Evolutionary conservation across 2,888 invertebrate genomes (phyloP), one percentile per base, ranked within the genome.

Genomic region (Clitarchus hookeri): DNA sequence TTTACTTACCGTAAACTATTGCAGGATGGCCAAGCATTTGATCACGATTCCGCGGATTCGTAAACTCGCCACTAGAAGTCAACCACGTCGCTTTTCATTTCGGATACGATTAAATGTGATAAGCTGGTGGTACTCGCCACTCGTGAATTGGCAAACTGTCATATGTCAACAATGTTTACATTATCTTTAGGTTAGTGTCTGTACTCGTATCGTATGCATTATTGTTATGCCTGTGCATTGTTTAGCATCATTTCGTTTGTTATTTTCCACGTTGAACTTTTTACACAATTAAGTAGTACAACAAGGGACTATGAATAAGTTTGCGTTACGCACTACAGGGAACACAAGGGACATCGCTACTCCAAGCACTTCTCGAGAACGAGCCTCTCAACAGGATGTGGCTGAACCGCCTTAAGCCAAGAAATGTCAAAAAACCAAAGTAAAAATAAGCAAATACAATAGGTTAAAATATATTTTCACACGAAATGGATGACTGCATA

Each of bases 351-450:
- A 13, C 79, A 79, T n/a, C 23, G 25, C 79, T 0, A 79, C 27
- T 79, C 6, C 79, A 79, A 79, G 23, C 79, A 79, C 79, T n/a
- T 79, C 79, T n/a, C 12, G 27, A 79, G 79, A 79, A 79, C 13
- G 8, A 25, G 26, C 23, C 23, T 6, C 23, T 11, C 77, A 77
- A 77, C 6, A 79, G 23, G 79, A 79, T 6, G 23, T 79, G 12
- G n/a, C 27, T 79, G 79, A 79, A 79, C 25, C 79, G 12, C 77
- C 77, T 77, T 6, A 6, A 0, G 6, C 77, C 77, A 77, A 77
- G 13, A 77, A n/a, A 12, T 23, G 6, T 77, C n/a, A n/a, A n/a
- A 79, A n/a, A 27, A 79, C 48, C 79, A 79, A 2, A 19, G 13
- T 12, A 12, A n/a, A 79, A 23, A 79, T 16, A 23, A 26, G 79